Evolutionary conservation across 2,797 vertebrate species (phyloP).

Genomic region (Zenarchopterus dispar): DNA sequence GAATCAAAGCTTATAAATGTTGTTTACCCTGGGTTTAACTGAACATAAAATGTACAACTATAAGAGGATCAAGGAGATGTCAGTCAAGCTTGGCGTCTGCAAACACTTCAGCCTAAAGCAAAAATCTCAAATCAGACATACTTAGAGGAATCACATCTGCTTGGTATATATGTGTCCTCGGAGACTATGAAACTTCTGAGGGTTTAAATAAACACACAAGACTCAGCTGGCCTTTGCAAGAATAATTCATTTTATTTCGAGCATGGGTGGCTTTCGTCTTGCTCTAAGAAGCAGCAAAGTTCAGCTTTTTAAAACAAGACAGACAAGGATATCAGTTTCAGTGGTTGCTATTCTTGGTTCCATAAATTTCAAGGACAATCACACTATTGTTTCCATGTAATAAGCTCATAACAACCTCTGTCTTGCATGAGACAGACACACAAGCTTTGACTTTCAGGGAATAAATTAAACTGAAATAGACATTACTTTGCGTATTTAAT

Average conservation of each 20-base stretch:
- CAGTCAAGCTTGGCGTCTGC: constrained; percentile 16
- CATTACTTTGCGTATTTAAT: background rate
- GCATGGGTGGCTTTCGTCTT: too few species aligned
- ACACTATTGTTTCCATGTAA: background rate
- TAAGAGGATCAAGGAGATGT: constrained; percentile 7
- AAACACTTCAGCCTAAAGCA: constrained; percentile 7
- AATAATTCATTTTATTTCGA: too few species aligned
- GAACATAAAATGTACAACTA: constrained; percentile 1
- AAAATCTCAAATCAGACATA: constrained; percentile 2
- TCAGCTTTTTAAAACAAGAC: background rate
- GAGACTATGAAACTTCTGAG: too few species aligned
- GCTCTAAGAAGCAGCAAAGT: too few species aligned
- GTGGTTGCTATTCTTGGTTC: background rate
- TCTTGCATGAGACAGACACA: background rate
- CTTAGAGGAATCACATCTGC: too few species aligned
- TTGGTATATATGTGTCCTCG: too few species aligned
- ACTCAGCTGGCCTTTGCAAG: too few species aligned
- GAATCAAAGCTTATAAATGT: constrained; percentile 15
- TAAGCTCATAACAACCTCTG: background rate
- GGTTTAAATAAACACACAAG: too few species aligned
- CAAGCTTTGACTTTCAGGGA: background rate
- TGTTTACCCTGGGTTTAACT: constrained; percentile 1
- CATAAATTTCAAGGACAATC: background rate
- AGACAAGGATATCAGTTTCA: constrained; percentile 1
- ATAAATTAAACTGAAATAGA: background rate